Evolutionary conservation across 1,140 invertebrate species (phyloP), one percentile per base, ranked within the genome.

Genomic region (Muscidifurax raptorellus): DNA sequence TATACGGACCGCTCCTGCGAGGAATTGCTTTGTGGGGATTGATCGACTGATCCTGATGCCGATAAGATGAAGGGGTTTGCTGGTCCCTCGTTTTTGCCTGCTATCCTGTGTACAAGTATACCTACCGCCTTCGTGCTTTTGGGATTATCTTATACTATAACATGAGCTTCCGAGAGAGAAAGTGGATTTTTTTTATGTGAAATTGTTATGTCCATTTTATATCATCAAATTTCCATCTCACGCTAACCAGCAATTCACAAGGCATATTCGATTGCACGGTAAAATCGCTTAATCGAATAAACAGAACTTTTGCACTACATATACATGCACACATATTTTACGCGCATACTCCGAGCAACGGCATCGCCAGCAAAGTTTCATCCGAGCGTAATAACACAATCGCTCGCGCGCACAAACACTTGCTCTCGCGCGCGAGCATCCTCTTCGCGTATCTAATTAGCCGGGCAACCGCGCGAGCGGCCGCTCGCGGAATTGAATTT

Each of bases 401-500:
- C 52, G 36, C 36, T 22, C 59, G 59, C 59, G 59, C 59, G 28
- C 67, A 27, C 28, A 69, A 69, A 69, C 67, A 69, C 52, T 59
- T 59, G 52, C 52, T 59, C 52, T 59, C 80, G 69, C 85, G 79
- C 36, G 36, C 36, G 36, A 40, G 36, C 64, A 85, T 80, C 71
- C 84, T 85, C 82, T 83, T 66, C 76, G 83, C 77, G 89, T 89
- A 91, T 90, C 89, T 91, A 91, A 92, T 92, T 92, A 92, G 90
- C 86, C 59, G 86, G 72, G 71, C 83, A 77, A 74, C 79, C 86
- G 89, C 86, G 88, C 89, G 88, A 64, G 78, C 86, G 89, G 85
- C 88, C 86, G 88, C 83, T 88, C 89, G n/a, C n/a, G 88, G 90
- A 91, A 92, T 92, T 91, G 90, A 91, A 91, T 91, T 91, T 91